phyloP scores from a whole-genome alignment of 2,797 vertebrate genomes.

The Macroramphosus scolopax region DNA sequence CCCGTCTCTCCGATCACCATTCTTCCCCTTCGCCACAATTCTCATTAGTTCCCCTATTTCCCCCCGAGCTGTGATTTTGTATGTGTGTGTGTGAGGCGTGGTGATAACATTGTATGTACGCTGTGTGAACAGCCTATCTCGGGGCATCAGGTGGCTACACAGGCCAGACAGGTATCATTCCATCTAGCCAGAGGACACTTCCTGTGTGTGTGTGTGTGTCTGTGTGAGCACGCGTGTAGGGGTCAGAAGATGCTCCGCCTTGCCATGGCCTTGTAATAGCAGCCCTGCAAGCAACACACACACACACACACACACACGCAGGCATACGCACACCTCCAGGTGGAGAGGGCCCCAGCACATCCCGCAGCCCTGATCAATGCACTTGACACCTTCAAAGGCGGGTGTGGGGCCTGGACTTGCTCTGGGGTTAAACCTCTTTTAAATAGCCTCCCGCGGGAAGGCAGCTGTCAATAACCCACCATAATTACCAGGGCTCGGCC shows the following conservation, averaged over 20 bases:
- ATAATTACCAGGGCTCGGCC: constrained; percentile 86
- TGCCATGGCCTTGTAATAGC: constrained; percentile 74
- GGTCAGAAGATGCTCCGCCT: constrained; percentile 58
- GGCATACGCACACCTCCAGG: constrained; percentile 74
- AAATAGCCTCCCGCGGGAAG: constrained; percentile 88
- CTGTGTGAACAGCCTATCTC: constrained; percentile 33
- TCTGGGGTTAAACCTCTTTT: constrained; percentile 92
- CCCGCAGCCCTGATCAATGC: constrained; percentile 90
- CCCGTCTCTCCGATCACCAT: constrained; percentile 31
- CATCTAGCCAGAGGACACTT: constrained; percentile 71
- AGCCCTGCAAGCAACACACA: constrained; percentile 69
- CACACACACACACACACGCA: constrained; percentile 22
- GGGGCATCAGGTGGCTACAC: constrained; percentile 64
- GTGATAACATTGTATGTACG: constrained; percentile 35
- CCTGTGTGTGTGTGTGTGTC: constrained; percentile 13
- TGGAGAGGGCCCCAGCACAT: constrained; percentile 83
- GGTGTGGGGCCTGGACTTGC: constrained; percentile 82
- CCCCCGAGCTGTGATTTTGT: constrained; percentile 40
- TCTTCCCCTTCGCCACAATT: constrained; percentile 39
- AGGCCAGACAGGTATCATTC: constrained; percentile 57
- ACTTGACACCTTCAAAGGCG: constrained; percentile 89
- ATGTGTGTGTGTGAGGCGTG: constrained; percentile 15
- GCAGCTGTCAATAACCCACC: constrained; percentile 89
- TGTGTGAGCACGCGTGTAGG: constrained; percentile 30
- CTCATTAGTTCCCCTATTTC: constrained; percentile 55